Base-by-base conservation (phyloP, 2,113 vertebrate genomes). In the Neolamprologus variostigma region DNA sequence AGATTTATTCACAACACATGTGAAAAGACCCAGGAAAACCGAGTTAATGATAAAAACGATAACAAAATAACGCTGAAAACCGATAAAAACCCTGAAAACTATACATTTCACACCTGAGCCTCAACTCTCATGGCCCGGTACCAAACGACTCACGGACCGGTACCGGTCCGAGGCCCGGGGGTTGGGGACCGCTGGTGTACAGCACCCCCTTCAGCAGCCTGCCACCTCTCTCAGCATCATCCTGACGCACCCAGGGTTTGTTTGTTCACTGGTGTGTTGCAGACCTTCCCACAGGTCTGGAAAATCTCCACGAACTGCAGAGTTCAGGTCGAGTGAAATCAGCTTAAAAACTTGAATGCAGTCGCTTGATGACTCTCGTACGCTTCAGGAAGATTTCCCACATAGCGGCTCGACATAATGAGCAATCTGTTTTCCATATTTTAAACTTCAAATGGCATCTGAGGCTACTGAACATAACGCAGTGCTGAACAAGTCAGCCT, bases 281-380 rank as follows among this genome's bases (percentile, higher is more conserved):
- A 40, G 89, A 94, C 91, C 82, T 90, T 87, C 86, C 55, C 45
- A 47, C 59, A 80, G 81, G 3, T 80, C 66, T 45, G 81, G 33
- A 68, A 71, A 83, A 53, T 71, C 80, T 83, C 90, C 81, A 47
- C 26, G 23, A 76, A 23, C 59, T 54, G 14, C 1, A 5, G 42
- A 5, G 37, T 42, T 90, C 71, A 59, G 82, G 82, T 53, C 4
- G 55, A 86, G 59, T 57, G 83, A 87, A 89, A 83, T 91, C 89
- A 81, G 68, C 82, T 82, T 66, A 53, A 86, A 80, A 87, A 16
- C 9, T 3, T 50, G 47, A 63, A 45, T 12, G 40, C 10, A 85
- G 59, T 82, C 9, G 2, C 40, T 80, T 85, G 83, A 50, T 37
- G 81, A 87, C 55, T 81, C 84, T 40, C 28, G 26, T 28, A 47